Evolutionary conservation across 2,113 vertebrate genomes (phyloP), one percentile per base, ranked within the genome.

Genomic region (Delphinus delphis): DNA sequence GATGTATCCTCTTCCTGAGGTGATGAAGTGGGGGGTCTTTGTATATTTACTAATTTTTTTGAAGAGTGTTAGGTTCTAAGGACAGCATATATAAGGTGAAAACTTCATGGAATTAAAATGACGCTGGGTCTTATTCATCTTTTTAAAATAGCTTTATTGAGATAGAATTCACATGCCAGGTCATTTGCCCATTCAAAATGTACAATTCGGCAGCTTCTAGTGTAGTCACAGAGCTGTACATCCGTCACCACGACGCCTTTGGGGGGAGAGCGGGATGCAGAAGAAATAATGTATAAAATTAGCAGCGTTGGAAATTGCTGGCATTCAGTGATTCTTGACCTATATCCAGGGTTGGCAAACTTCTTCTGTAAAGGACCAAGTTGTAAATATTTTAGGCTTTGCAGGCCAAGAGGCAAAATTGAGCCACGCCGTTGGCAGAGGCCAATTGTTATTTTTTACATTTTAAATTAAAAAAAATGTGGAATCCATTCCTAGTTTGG

Each of bases 221-320:
- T 36, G 1, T 8, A 18, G 68, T 60, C 58, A 18, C 8, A 8
- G 87, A 85, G 58, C 10, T 33, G 38, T 33, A 31, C 13, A 1
- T 20, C 1, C 20, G 0, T 36, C 17, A 11, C 15, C 13, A 2
- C 1, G 53, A 53, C 53, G 36, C 31, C 26, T 20, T 20, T 8
- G 1, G 36, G 31, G 23, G 8, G 70, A 41, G 65, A 23, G 77
- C 0, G 2, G 15, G 77, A 44, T 10, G 2, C 10, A 25, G 80
- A 31, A 70, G 20, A 36, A 50, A 11, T 36, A 5, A n/a, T 7
- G 8, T 21, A 4, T 62, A 6, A 63, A 44, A 21, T 44, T 23
- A 86, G 20, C 6, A 15, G 23, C 26, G 0, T 38, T 8, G 36
- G 63, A 73, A 41, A 53, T 62, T 31, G 31, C 73, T 4, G 20